Percentiles rank a stretch among this genome's conserved stretches.
phyloP scores from a whole-genome alignment of 2,888 invertebrate genomes.

The Erynnis tages region DNA sequence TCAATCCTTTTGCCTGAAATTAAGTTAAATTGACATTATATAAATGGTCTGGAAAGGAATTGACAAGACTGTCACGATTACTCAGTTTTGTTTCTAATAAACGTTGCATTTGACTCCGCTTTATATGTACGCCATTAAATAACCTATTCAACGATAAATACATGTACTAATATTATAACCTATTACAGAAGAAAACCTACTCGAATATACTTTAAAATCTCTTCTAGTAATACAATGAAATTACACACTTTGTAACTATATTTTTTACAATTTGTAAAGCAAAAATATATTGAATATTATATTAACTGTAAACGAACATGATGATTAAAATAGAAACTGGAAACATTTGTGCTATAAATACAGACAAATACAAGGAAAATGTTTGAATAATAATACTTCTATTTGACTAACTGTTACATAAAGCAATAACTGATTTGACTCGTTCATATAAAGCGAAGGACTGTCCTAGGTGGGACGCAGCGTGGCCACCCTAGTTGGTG shows the following conservation, averaged over 20 bases:
- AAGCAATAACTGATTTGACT: conserved; percentile 4
- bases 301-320: too few species aligned
- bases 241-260: too few species aligned
- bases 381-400: too few species aligned
- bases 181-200: not conserved
- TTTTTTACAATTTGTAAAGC: too few species aligned
- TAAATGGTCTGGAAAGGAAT: conserved; percentile 39
- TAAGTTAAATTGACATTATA: conserved; percentile 44
- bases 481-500: conserved; percentile 63
- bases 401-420: not conserved
- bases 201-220: too few species aligned
- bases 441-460: conserved; percentile 53
- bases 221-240: too few species aligned
- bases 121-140: conserved; percentile 39
- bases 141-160: too few species aligned
- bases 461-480: conserved; percentile 39
- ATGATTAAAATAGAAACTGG: too few species aligned
- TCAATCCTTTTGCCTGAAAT: conserved; percentile 44
- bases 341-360: too few species aligned
- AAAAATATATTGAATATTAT: too few species aligned
- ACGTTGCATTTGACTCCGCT: conserved; percentile 36
- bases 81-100: conserved; percentile 41
- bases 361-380: too few species aligned
- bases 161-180: too few species aligned
- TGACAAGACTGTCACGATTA: conserved; percentile 47